These are phyloP conservation scores for Anthopleura xanthogrammica DNA, from an alignment of 92 coral and sea anemone species.

Conservation along the genomic window DNA sequence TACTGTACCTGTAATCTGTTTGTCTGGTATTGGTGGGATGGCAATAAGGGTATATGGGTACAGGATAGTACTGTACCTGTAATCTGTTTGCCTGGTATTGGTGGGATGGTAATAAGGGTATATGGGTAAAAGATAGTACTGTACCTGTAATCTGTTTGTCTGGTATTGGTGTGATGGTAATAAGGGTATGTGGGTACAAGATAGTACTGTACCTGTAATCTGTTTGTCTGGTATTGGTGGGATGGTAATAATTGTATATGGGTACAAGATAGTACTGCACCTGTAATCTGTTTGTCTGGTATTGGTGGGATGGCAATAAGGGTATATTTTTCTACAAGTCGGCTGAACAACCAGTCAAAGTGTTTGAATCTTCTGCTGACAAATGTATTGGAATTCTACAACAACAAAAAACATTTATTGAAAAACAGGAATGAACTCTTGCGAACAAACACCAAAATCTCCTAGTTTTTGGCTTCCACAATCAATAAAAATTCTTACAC, in stretches of 20 bases:
- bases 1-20: slow-evolving; percentile 82
- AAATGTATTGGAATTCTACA: slow-evolving; percentile 62
- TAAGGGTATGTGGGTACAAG: slow-evolving; percentile 52
- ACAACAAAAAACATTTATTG: neutral
- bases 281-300: slow-evolving; percentile 98
- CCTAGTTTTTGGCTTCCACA: too few relatives aligned
- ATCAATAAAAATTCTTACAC: too few relatives aligned
- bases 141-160: slow-evolving; percentile 96
- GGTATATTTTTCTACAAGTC: slow-evolving; percentile 89
- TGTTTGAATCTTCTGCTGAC: slow-evolving; percentile 98
- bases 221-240: too few relatives aligned
- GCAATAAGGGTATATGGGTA: slow-evolving; percentile 68
- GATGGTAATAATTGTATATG: slow-evolving; percentile 63
- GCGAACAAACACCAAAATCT: too few relatives aligned
- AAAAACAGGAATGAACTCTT: neutral
- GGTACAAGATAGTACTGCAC: slow-evolving; percentile 49
- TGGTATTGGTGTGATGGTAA: slow-evolving; percentile 89
- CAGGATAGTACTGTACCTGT: too few relatives aligned
- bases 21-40: slow-evolving; percentile 94
- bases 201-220: too few relatives aligned
- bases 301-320: slow-evolving; percentile 87
- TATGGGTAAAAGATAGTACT: slow-evolving; percentile 46
- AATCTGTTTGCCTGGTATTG: too few relatives aligned
- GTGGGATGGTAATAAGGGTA: slow-evolving; percentile 72
- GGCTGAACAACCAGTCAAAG: slow-evolving; percentile 89